Evolutionary conservation across 2,113 vertebrate genomes (phyloP), one percentile per base, ranked within the genome.

Genomic region (Bufo bufo): DNA sequence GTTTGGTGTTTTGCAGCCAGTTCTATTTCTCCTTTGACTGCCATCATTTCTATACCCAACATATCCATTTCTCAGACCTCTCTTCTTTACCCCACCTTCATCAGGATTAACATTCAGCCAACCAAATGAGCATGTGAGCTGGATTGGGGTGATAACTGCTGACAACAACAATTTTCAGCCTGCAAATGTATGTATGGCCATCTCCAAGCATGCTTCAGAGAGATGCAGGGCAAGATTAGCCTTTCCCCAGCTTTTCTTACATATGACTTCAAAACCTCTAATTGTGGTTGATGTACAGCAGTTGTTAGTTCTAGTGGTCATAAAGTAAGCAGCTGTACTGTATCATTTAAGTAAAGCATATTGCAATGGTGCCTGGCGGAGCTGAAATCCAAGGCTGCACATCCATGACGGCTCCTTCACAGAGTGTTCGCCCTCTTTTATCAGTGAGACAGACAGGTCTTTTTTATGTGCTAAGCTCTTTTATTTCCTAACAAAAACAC

Each of bases 381-480:
- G 59, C 65, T 20, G 59, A 20, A 14, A 65, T 78, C 54, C 77
- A 83, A 83, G 61, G 65, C 47, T 66, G 63, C 47, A 69, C 47
- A 84, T 47, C 17, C 47, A 54, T 49, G 19, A 54, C 66, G 49
- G 65, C 79, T 45, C 33, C 79, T 47, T 81, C 79, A 61, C 58
- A 61, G 56, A 61, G 79, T 54, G 82, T 69, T 84, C 47, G n/a
- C 65, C 63, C 69, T 19, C 81, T 83, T 84, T 71, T 71, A 84
- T 71, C 49, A 84, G 81, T 6, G n/a, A 69, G 82, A 84, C 85
- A 86, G 85, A 86, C 84, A 85, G 69, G 17, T 58, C 84, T 85
- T 75, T 54, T 43, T 75, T 17, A 43, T 72, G 65, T 85, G 65
- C 43, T 85, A 85, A 59, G 84, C 84, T 85, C 69, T 54, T 71